phyloP scores from a whole-genome alignment of 2,888 invertebrate genomes.

The Cerceris rybyensis region DNA sequence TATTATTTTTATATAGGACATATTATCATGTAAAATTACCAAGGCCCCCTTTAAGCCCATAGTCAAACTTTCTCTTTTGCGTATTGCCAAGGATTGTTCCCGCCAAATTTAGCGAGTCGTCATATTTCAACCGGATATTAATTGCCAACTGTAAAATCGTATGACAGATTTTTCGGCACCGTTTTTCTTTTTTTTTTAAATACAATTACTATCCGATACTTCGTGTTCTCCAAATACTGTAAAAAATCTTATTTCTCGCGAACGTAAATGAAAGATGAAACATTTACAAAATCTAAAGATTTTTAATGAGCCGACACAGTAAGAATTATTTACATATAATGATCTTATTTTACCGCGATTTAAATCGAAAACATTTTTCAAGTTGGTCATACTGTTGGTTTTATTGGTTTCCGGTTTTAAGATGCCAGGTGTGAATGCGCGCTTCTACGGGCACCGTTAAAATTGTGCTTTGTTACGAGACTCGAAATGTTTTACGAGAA shows the following conservation, averaged over 20 bases:
- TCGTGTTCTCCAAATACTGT: neutral
- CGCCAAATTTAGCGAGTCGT: conserved; percentile 36
- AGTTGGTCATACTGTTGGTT: conserved; percentile 41
- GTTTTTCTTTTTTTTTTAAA: neutral
- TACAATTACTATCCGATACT: neutral
- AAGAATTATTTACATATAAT: neutral
- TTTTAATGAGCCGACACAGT: neutral
- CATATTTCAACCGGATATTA: conserved; percentile 17
- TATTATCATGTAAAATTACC: neutral
- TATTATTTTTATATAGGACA: neutral
- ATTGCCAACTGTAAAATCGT: conserved; percentile 26
- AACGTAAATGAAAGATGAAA: neutral
- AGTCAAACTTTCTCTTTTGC: conserved; percentile 8
- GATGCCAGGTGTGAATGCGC: conserved; percentile 70
- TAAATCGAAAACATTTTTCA: conserved; percentile 10
- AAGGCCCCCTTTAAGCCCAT: neutral
- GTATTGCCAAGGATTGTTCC: conserved; percentile 15
- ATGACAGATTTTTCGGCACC: neutral
- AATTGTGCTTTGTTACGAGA: conserved; percentile 71
- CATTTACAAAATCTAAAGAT: neutral
- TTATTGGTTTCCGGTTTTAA: conserved; percentile 51
- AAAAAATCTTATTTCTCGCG: neutral
- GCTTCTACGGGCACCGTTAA: conserved; percentile 65
- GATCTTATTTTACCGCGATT: conserved; percentile 40
- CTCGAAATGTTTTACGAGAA: conserved; percentile 44